Evolutionary conservation across 2,888 invertebrate species (phyloP), one percentile per base, ranked within the genome.

Genomic region (Drosophila peninsularis): DNA sequence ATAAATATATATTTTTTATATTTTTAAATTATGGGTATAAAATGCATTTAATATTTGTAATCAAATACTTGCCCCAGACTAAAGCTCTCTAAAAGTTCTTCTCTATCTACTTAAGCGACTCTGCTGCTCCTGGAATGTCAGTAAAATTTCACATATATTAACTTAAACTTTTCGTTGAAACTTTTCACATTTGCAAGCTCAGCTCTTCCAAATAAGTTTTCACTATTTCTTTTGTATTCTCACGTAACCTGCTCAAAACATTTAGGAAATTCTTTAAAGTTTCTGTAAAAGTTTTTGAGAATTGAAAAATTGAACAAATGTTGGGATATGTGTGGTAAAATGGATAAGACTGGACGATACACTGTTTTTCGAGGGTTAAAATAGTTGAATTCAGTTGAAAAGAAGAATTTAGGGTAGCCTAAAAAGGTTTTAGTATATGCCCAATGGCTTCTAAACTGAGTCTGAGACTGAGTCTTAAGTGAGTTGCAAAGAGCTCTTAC

Each of bases 211-310:
- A 6, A 6, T 13, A 54, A 41, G 44, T 62, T 44, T 13, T 3
- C 32, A n/a, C 52, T 30, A 30, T 30, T 32, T 14, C 17, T 42
- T 32, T 44, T 42, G 36, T 36, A 36, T 52, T 52, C 6, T 34
- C 34, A 27, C 53, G 14, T 21, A 24, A 44, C 13, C 42, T 14
- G 36, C 37, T 37, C 21, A 27, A 34, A 44, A 52, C 21, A 61
- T 60, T 30, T n/a, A 2, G 14, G 11, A 61, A 61, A 54, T 57
- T 36, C 57, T 50, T 63, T 13, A 14, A 62, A 62, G 41, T 53
- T 42, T 13, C 10, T 27, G 27, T 9, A 7, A 36, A 72, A 67
- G 49, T 72, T 77, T 75, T 41, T 10, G 24, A 71, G 56, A 24
- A 5, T 53, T 21, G 9, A 32, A 36, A 36, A 53, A 52, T 17